A percentile compares a stretch with the other conserved stretches of the same genome.
phyloP scores from a whole-genome alignment of 1,140 invertebrate species.

The roundworm (Caenorhabditis elegans) region WBcel235 BX284603.4:10176501-10177000 shows the following conservation, averaged over 20 bases:
- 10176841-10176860: conserved; percentile 61
- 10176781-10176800: conserved; percentile 50
- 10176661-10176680: conserved; percentile 62
- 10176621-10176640: conserved; percentile 60
- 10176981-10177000: conserved; percentile 64
- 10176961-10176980: conserved; percentile 65
- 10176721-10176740: conserved; percentile 63
- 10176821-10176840: conserved; percentile 61
- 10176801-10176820: conserved; percentile 56
- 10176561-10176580: conserved; percentile 58
- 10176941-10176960: conserved; percentile 66
- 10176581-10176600: conserved; percentile 59
- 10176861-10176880: conserved; percentile 57
- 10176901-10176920: conserved; percentile 44
- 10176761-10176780: not conserved
- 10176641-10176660: conserved; percentile 60
- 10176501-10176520: conserved; percentile 66
- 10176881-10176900: conserved; percentile 60
- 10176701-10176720: conserved; percentile 62
- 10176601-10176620: conserved; percentile 59
- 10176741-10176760: conserved; percentile 46
- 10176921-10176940: conserved; percentile 54
- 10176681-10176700: conserved; percentile 46
- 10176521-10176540: conserved; percentile 67
- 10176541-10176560: conserved; percentile 66